Percentiles rank a stretch among this genome's conserved stretches.
These are phyloP conservation scores for Laspeyria flexula DNA, from an alignment of 2,888 invertebrate genomes.

Conservation along the genomic window DNA sequence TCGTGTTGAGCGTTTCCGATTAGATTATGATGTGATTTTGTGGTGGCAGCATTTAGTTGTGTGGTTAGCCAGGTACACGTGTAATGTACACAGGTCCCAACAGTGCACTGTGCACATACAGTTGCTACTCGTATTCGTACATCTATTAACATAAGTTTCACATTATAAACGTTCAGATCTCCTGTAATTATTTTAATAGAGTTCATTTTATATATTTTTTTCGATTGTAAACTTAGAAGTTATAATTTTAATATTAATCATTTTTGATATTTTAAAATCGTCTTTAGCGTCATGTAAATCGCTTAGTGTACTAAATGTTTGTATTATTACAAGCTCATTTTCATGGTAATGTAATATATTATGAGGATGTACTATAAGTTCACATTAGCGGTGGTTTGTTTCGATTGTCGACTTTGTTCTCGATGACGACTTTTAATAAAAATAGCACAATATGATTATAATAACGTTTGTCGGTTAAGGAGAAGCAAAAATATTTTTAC, in stretches of 20 bases:
- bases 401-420: slow-evolving; percentile 43
- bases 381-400: slow-evolving; percentile 47
- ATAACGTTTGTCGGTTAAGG: slow-evolving; percentile 66
- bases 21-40: slow-evolving; percentile 42
- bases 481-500: slow-evolving; percentile 74
- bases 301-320: slow-evolving; percentile 59
- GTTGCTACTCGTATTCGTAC: too few relatives aligned
- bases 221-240: slow-evolving; percentile 40
- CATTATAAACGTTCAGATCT: slow-evolving; percentile 52
- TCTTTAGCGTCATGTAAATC: slow-evolving; percentile 65
- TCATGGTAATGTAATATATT: slow-evolving; percentile 58
- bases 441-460: slow-evolving; percentile 65
- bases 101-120: slow-evolving; percentile 12
- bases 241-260: slow-evolving; percentile 42
- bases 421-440: slow-evolving; percentile 41
- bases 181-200: slow-evolving; percentile 50
- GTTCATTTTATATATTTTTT: slow-evolving; percentile 44
- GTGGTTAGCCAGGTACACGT: slow-evolving; percentile 29
- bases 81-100: too few relatives aligned
- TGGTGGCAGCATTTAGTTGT: slow-evolving; percentile 45
- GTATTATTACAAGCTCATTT: slow-evolving; percentile 56
- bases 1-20: slow-evolving; percentile 8
- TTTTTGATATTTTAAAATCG: slow-evolving; percentile 53
- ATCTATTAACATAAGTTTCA: slow-evolving; percentile 35
- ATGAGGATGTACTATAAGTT: slow-evolving; percentile 49